These are phyloP conservation scores for Anthrax anthrax DNA, from an alignment of 2,888 invertebrate genomes.

Conservation along the genomic window DNA sequence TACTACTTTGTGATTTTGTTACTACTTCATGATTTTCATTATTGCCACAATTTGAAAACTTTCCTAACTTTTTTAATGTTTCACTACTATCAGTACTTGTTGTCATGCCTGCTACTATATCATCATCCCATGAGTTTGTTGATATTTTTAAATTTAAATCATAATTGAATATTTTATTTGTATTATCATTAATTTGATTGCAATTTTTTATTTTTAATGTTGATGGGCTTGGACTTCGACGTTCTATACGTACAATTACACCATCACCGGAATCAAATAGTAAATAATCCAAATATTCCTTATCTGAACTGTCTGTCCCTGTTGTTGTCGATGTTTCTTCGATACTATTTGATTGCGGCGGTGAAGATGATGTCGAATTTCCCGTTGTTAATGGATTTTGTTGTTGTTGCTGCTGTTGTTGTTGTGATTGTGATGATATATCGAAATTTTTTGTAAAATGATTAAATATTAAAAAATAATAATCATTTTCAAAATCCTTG, in stretches of 20 bases:
- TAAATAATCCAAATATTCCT: not conserved
- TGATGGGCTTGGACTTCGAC: constrained; percentile 11
- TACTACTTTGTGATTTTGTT: too few relatives aligned
- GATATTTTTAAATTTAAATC: constrained; percentile 19
- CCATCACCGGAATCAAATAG: constrained; percentile 3
- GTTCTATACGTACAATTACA: constrained; percentile 12
- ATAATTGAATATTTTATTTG: constrained; percentile 21
- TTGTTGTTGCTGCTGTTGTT: not conserved
- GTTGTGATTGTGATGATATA: not conserved
- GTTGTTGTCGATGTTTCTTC: not conserved
- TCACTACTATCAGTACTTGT: too few relatives aligned
- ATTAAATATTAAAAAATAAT: not conserved
- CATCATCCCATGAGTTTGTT: not conserved
- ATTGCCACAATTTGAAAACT: too few relatives aligned
- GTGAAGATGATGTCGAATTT: not conserved
- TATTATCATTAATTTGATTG: constrained; percentile 5
- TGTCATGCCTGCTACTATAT: too few relatives aligned
- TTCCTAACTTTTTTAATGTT: too few relatives aligned
- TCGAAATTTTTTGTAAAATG: not conserved
- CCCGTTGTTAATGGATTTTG: too few relatives aligned
- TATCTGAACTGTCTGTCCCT: not conserved
- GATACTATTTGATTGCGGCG: not conserved
- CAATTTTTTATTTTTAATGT: constrained; percentile 7
- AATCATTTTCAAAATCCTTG: not conserved
- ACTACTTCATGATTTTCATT: too few relatives aligned